Base-by-base conservation (phyloP, 2,113 vertebrate species). In the Sebastes fasciatus region DNA sequence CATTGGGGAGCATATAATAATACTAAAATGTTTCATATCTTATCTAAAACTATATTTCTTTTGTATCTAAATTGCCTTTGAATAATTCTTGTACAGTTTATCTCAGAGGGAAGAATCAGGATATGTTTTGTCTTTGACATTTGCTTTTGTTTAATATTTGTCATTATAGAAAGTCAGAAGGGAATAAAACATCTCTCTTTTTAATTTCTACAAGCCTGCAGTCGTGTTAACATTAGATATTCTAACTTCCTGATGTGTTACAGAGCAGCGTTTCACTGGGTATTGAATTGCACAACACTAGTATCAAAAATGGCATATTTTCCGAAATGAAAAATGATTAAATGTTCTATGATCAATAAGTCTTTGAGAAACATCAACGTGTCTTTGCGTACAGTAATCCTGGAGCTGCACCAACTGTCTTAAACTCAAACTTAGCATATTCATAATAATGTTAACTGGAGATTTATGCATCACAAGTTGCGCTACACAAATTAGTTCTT, bases 11-110 rank as follows among this genome's bases (percentile, higher is more conserved):
- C 68, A 45, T 80, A 73, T 84, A 87, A 88, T 85, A 86, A 70
- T 43, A 80, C 54, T 64, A 21, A 79, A 75, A 90, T 68, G 61
- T 75, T 85, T 88, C 64, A 84, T 79, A 71, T 26, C 55, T 86
- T 62, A 68, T 90, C 75, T 86, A 60, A 87, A 86, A 83, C 71
- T 66, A 72, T 60, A 26, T 26, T 81, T 85, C 78, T 66, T 83
- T 79, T 85, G 40, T 26, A 67, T 76, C 79, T 3, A 84, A 91
- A 86, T 86, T 87, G 74, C 21, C 61, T 88, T 89, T 87, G 85
- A 90, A 81, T 87, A 84, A 73, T 54, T 62, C n/a, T 51, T 78
- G 66, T 81, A 78, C 34, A 34, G 34, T 34, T 34, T 58, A 71
- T 74, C 85, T 76, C 42, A 64, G 68, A 81, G 76, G 63, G 77